Evolutionary conservation across 2,113 vertebrate species (phyloP), one percentile per base, ranked within the genome.

Genomic region (Proteles cristata): DNA sequence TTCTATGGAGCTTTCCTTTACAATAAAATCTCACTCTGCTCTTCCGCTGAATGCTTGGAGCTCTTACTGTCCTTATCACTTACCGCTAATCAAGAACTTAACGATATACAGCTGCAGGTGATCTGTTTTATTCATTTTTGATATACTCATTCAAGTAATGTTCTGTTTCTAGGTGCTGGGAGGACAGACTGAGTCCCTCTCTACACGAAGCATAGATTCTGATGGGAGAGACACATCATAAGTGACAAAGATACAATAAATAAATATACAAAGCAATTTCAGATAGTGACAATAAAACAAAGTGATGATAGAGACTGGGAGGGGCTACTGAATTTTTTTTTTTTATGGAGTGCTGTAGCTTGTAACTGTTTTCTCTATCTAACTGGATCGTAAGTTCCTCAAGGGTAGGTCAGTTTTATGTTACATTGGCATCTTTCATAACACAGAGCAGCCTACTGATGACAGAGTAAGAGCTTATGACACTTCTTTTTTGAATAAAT

Each of bases 401-500:
- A 35, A 76, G 31, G 23, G n/a, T 53, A 82, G 71, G 55, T 33
- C 43, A 66, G 39, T 50, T 66, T 84, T 55, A 23, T 71, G 35
- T 74, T 80, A 19, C 26, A 35, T 68, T 65, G 68, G 17, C 25
- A 39, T 83, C 33, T 19, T 88, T 97, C 21, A 23, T 71, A 58
- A 50, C 21, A 61, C 69, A 55, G n/a, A 92, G 25, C 26, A 35
- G 11, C 9, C 74, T 82, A 28, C 16, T 77, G 35, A 79, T 43
- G 74, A 74, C 74, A 61, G n/a, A 63, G 26, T 50, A 68, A 80
- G 58, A 87, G 28, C 33, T 85, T 65, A 68, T 39, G n/a, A 50
- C 11, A 43, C 33, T 96, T 76, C 7, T 48, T 95, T 77, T 88
- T 94, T 58, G 4, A 95, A 86, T 89, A 8, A 96, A 31, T 74